Evolutionary conservation across 1,140 invertebrate species (phyloP), one percentile per base, ranked within the genome.

Genomic region (Cephus cinctus): DNA sequence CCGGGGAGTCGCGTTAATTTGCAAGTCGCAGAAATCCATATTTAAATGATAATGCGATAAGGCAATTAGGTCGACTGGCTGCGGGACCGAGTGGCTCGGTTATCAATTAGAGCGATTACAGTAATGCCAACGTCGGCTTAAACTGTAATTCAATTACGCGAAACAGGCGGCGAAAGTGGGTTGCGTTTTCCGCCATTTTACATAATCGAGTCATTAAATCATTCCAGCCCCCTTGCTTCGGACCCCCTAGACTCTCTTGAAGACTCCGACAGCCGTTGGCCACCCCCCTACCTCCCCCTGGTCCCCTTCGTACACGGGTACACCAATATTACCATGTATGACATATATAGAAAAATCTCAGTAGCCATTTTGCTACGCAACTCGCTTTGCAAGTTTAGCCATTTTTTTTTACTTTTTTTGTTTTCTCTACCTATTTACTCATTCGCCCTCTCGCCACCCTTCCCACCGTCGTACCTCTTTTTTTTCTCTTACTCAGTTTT

Each of bases 61-160:
- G 59, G 67, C 67, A 71, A 69, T 69, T 69, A 67, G 59, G 25
- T 27, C 25, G 25, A n/a, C 6, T 6, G n/a, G 25, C n/a, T 27
- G 25, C 6, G 25, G 25, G 25, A 27, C 25, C 6, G 25, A n/a
- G 25, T 27, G 25, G 58, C 64, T 65, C 63, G 61, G 65, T 69
- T 70, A 71, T 70, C 65, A 69, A 67, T 70, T 70, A 66, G 52
- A 59, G 57, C 48, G 61, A 61, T 65, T 59, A 57, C 61, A 61
- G 57, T 63, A 66, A 66, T 60, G 57, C 57, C 52, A 55, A 53
- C 54, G 56, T 50, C 52, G 42, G 52, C 58, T 63, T 61, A 61
- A 64, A 56, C 47, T 48, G 50, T 53, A 46, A 60, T 51, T 51
- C 36, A 57, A 49, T 53, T 57, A 52, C 49, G 54, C 51, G 50